Base-by-base conservation (phyloP, 2,888 invertebrate genomes). In the Hybos culiciformis region DNA sequence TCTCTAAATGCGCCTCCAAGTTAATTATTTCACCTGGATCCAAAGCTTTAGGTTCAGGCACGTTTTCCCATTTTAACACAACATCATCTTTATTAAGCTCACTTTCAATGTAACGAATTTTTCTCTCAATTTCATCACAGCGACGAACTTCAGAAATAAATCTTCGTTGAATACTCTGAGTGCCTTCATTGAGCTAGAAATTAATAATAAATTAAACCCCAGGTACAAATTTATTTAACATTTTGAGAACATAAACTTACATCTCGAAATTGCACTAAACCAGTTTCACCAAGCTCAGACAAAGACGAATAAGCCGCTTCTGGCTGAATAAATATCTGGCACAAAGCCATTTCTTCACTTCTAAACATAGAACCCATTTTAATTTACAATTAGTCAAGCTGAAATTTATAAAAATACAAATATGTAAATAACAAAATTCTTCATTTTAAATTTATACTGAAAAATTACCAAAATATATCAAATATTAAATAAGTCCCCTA, bases 271-370 rank as follows among this genome's bases (percentile, higher is more conserved):
- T 94, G 93, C 44, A 92, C 92, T 47, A 85, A 78, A 55, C 93
- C 94, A 42, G 90, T 80, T 70, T 96, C 94, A 40, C 94, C 94
- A 50, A 94, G 73, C 70, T 94, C 93, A 2, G 93, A 90, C 51
- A 96, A 85, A 53, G 91, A 87, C 55, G 84, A 82, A 69, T 94
- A 96, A 1, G 92, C 91, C 43, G 93, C 87, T 71, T 94, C 94
- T 33, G 92, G 88, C 68, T 94, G 94, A 57, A 94, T 84, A 72
- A 92, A 94, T 69, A 94, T 80, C 71, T 96, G 94, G 74, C 88
- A 86, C 53, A 90, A 69, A 47, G 83, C 80, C 91, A 92, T 92
- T 71, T 88, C 83, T 66, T 90, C 88, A 67, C 88, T 87, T 51
- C 90, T 77, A 70, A 88, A 90, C 74, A 88, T 75, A 59, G 82